Conservation (phyloP, 2,888 invertebrate genomes). For the Ophonus ardosiacus region DNA sequence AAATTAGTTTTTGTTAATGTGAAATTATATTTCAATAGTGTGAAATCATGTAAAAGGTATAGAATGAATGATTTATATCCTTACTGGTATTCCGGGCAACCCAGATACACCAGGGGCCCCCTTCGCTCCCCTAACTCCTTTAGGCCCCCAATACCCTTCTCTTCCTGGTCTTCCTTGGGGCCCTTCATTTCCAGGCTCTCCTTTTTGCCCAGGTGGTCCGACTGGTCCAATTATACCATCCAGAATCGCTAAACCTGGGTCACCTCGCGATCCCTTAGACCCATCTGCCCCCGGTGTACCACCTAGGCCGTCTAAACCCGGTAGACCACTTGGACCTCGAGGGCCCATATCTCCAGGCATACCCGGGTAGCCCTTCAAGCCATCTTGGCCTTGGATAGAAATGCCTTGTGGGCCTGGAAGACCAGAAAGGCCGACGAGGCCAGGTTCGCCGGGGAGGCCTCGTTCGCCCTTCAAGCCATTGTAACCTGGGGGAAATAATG, state of each 20-base stretch:
- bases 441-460: constrained; percentile 77
- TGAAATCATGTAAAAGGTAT: too few relatives aligned
- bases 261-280: constrained; percentile 78
- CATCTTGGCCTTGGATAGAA: constrained; percentile 77
- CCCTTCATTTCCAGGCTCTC: constrained; percentile 73
- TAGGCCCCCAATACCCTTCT: constrained; percentile 71
- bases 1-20: too few relatives aligned
- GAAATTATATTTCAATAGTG: too few relatives aligned
- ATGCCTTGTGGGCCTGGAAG: constrained; percentile 71
- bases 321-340: constrained; percentile 76
- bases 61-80: too few relatives aligned
- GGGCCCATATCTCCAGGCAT: constrained; percentile 82
- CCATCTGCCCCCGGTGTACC: constrained; percentile 73
- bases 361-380: constrained; percentile 84
- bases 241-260: constrained; percentile 77
- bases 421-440: constrained; percentile 77
- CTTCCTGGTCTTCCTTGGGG: constrained; percentile 73
- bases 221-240: constrained; percentile 75
- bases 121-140: constrained; percentile 72
- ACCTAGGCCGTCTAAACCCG: constrained; percentile 70
- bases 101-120: constrained; percentile 73
- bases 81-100: constrained; percentile 67
- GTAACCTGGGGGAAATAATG: constrained; percentile 71
- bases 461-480: constrained; percentile 78
- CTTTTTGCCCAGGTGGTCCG: constrained; percentile 74